Base-by-base conservation (phyloP, 2,113 vertebrate genomes). In the Daboia siamensis region DNA sequence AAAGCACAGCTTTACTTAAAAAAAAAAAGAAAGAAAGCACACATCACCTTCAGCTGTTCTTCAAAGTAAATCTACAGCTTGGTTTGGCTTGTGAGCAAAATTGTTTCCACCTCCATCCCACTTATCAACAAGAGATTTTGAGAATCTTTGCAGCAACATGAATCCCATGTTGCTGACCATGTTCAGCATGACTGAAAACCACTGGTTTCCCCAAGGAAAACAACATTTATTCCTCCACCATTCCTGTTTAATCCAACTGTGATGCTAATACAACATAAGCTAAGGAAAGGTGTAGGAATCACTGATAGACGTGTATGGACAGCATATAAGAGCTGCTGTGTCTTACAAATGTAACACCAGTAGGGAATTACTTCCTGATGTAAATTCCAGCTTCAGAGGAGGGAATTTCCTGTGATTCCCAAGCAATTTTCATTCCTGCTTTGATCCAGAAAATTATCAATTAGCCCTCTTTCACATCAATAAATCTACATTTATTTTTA, bases 271-370 rank as follows among this genome's bases (percentile, higher is more conserved):
- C 94, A 96, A 91, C 91, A 94, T 94, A 94, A 95, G 94, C 94
- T 94, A 94, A 96, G 94, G 95, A 95, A 93, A 90, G 94, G 95
- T 97, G 95, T 91, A 96, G 94, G 95, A 97, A 86, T 85, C 94
- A 94, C 87, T 93, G 93, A 92, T 93, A 97, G 97, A 96, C 97
- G 2, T 97, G 97, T 97, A 96, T 15, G 87, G 96, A 96, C 97
- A 97, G 94, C 93, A 39, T 93, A 94, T 90, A 7, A 96, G 94
- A 96, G 94, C 93, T 89, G 91, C 90, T 94, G 91, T 95, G 94
- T 95, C 95, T 89, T 74, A 1, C 0, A 96, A 95, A 93, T 95
- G 48, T 0, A 93, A 91, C 96, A 97, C 97, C 96, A 13, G 4
- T 46, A 17, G 90, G 90, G 54, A 29, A 87, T 52, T 91, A 8